Evolutionary conservation across 23 tunicate genomes (phyloP), one percentile per base, ranked within the genome.

Genomic region (Trididemnum nubilum): DNA sequence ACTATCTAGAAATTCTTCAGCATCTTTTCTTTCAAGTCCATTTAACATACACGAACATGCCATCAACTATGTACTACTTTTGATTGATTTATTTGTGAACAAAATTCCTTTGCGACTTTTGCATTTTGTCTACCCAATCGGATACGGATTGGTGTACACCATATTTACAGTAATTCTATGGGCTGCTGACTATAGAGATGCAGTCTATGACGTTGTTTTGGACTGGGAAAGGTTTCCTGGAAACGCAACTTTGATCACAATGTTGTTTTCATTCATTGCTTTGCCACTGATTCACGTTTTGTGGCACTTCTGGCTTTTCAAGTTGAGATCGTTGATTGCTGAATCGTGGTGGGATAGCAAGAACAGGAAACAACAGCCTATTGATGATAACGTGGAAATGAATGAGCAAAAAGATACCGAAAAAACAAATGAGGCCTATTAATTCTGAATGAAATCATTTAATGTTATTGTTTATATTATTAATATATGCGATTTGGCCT

Each of bases 151-250:
- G 1, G 50, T 70, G 0, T 91, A 91, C 38, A 65, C 36, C 19
- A 29, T 85, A 25, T 91, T 85, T 77, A 85, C 90, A 9, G 51
- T 85, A 1, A 91, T 91, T n/a, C 81, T 91, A 4, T 89, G 87
- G 39, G 83, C 73, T 15, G 66, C 86, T 29, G 87, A 79, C 1
- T 75, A 72, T 31, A 82, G 15, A n/a, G 84, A 88, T 23, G 86
- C 82, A 21, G 63, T 85, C 31, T 91, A 91, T 57, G 64, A 67
- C 1, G 28, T 15, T 24, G 27, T 82, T 9, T 34, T 91, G 32
- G 77, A 91, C 51, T 91, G 97, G 97, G 81, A 33, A 65, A 19
- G 33, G 5, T 37, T 26, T 1, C 90, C 97, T 18, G 81, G 87
- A 4, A 34, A 54, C 9, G 52, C 90, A 4, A 63, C 78, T 23